Evolutionary conservation across 2,113 vertebrate species (phyloP).

Genomic region (Tichodroma muraria): DNA sequence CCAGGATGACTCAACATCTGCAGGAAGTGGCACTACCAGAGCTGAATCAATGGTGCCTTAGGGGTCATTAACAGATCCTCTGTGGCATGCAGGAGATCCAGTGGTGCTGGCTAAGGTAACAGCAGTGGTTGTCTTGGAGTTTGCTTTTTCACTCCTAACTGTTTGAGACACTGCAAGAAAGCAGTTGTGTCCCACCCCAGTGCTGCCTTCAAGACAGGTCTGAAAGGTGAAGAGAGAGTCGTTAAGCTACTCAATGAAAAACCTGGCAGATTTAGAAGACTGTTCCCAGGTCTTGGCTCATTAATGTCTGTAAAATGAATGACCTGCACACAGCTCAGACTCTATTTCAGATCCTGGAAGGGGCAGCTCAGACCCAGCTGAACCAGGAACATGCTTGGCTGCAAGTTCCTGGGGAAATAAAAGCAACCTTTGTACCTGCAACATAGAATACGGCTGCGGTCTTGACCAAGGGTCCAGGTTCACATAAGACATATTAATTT

Average conservation of each 20-base stretch:
- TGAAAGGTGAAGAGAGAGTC: not conserved
- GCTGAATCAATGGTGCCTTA: not conserved
- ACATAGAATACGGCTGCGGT: rapidly evolving
- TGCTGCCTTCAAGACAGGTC: not conserved
- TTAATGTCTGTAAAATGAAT: not conserved
- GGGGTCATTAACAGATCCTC: not conserved
- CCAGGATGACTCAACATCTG: not conserved
- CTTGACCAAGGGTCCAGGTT: slow-evolving; percentile 22
- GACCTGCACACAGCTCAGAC: not conserved
- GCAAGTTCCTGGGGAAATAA: not conserved
- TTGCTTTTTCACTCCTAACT: not conserved
- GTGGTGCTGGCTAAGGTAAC: not conserved
- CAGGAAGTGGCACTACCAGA: not conserved
- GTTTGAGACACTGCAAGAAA: not conserved
- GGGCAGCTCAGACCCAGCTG: not conserved
- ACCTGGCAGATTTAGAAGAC: not conserved
- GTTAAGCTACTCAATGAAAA: not conserved
- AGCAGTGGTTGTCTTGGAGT: not conserved
- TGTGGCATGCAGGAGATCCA: not conserved
- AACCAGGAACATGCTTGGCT: not conserved
- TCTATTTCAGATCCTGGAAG: not conserved
- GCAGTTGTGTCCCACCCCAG: not conserved
- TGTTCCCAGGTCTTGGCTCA: not conserved
- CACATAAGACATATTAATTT: not conserved
- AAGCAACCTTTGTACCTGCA: not conserved